These are phyloP conservation scores for Acrobasis repandana DNA, from an alignment of 2,888 invertebrate genomes.

Conservation along the genomic window DNA sequence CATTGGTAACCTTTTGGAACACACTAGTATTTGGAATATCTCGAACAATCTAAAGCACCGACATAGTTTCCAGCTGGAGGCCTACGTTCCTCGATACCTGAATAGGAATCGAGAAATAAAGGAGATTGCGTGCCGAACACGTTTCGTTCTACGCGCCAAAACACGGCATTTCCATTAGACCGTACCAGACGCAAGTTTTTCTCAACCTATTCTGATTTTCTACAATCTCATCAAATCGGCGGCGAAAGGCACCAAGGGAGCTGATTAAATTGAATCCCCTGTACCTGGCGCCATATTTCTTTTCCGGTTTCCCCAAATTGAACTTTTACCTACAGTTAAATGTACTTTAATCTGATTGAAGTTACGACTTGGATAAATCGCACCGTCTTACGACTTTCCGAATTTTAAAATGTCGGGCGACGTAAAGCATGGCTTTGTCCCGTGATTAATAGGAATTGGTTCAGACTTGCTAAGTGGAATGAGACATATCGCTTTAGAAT, in stretches of 20 bases:
- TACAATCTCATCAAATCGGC: conserved; percentile 80
- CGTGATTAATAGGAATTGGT: conserved; percentile 37
- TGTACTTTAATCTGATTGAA: conserved; percentile 81
- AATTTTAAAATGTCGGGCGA: conserved; percentile 37
- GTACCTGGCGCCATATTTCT: conserved; percentile 77
- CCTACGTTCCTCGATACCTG: conserved; percentile 24
- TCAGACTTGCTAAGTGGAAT: conserved; percentile 26
- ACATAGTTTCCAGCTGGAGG: conserved; percentile 1
- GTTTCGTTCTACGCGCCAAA: conserved; percentile 29
- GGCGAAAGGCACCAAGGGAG: conserved; percentile 68
- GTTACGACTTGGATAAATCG: conserved; percentile 73
- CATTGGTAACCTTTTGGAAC: background rate
- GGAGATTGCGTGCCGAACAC: conserved; percentile 24
- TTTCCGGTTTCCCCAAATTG: conserved; percentile 74
- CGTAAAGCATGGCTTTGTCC: conserved; percentile 32
- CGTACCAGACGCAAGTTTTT: conserved; percentile 55
- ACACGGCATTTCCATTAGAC: conserved; percentile 67
- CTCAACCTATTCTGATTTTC: conserved; percentile 72
- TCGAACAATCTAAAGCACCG: background rate
- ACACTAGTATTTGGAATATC: background rate
- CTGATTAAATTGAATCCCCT: conserved; percentile 79
- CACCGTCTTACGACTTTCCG: conserved; percentile 39
- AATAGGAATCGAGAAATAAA: conserved; percentile 23
- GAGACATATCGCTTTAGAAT: background rate
- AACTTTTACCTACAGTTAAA: conserved; percentile 78